A percentile compares a stretch with the other conserved stretches of the same genome.
Evolutionary conservation across 2,888 invertebrate genomes (phyloP).

Genomic region (Lithosia quadra): DNA sequence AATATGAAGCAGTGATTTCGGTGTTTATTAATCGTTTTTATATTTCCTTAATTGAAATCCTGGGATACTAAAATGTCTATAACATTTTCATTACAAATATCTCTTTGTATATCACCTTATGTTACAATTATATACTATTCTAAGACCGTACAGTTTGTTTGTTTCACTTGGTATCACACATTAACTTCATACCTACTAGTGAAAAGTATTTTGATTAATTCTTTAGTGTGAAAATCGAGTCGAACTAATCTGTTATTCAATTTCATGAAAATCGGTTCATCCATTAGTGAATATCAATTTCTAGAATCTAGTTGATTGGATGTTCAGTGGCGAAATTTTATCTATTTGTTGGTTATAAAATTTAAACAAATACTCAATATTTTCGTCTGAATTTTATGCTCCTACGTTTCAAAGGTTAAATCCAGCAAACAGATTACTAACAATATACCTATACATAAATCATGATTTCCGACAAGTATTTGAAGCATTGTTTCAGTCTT

Average conservation of each 20-base stretch:
- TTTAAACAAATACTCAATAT: neutral
- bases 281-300: too few species aligned
- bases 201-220: neutral
- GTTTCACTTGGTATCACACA: neutral
- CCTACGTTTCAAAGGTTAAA: neutral
- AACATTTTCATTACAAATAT: neutral
- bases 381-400: neutral
- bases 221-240: too few species aligned
- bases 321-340: too few species aligned
- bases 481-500: conserved; percentile 71
- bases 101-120: neutral
- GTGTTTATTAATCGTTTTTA: conserved; percentile 5
- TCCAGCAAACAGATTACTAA: neutral
- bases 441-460: neutral
- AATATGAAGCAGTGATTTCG: conserved; percentile 11
- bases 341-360: neutral
- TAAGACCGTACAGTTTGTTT: neutral
- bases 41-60: neutral
- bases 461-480: conserved; percentile 14
- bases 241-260: too few species aligned
- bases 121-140: neutral
- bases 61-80: neutral
- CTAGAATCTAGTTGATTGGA: too few species aligned
- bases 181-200: neutral
- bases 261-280: too few species aligned